phyloP scores from a whole-genome alignment of 2,113 vertebrate species.

The Hirundichthys speculiger region DNA sequence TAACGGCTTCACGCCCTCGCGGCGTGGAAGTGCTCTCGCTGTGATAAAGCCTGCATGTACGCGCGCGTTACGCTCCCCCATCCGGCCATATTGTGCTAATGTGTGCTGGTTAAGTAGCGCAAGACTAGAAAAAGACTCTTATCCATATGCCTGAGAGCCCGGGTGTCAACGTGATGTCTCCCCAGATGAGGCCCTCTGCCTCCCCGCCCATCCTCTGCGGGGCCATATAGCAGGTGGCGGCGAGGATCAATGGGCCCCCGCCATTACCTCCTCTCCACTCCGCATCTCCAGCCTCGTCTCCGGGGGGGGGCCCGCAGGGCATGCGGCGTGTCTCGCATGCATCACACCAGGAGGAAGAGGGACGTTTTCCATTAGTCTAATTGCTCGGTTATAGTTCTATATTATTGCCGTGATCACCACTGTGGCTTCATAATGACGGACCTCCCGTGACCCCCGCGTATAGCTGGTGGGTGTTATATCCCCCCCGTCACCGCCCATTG shows the following conservation, averaged over 20 bases:
- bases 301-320: slow-evolving; percentile 40
- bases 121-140: slow-evolving; percentile 64
- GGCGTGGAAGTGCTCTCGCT: slow-evolving; percentile 29
- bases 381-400: slow-evolving; percentile 75
- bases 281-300: slow-evolving; percentile 57
- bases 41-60: slow-evolving; percentile 57
- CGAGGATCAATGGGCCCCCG: slow-evolving; percentile 62
- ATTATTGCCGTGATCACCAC: slow-evolving; percentile 73
- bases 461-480: slow-evolving; percentile 67
- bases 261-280: slow-evolving; percentile 71
- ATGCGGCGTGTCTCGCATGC: slow-evolving; percentile 36
- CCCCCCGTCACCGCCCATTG: slow-evolving; percentile 60
- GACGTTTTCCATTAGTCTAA: slow-evolving; percentile 78
- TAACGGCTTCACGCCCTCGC: slow-evolving; percentile 29
- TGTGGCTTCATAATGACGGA: slow-evolving; percentile 67
- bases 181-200: slow-evolving; percentile 61
- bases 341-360: slow-evolving; percentile 56
- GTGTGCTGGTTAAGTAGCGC: slow-evolving; percentile 66
- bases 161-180: slow-evolving; percentile 53
- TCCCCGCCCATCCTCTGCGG: slow-evolving; percentile 55
- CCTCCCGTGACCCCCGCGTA: slow-evolving; percentile 59
- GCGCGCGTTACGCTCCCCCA: slow-evolving; percentile 47
- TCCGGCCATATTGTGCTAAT: slow-evolving; percentile 67
- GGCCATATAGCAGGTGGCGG: slow-evolving; percentile 76
- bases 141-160: slow-evolving; percentile 73